Conservation (phyloP, 2,888 invertebrate genomes). For the Dynastes tityus region DNA sequence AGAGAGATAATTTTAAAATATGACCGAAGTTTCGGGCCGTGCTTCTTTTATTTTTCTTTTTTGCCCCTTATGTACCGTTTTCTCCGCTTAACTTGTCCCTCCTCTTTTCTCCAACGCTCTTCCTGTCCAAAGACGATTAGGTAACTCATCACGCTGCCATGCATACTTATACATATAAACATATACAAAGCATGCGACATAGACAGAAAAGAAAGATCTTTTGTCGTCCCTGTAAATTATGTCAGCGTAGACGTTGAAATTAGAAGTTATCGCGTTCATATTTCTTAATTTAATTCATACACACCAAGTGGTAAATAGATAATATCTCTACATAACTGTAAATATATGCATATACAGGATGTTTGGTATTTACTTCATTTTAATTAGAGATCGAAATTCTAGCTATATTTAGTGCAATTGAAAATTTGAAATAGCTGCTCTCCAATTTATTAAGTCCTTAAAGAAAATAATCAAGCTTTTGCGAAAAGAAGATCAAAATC, state of each 20-base stretch:
- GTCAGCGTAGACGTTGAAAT: constrained; percentile 43
- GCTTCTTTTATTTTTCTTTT: constrained; percentile 14
- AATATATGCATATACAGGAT: too few species aligned
- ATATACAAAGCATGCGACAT: constrained; percentile 2
- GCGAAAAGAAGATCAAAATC: too few species aligned
- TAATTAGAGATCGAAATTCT: too few species aligned
- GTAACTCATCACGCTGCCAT: constrained; percentile 21
- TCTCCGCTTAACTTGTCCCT: background rate
- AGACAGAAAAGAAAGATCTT: constrained; percentile 8
- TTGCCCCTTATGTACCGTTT: constrained; percentile 20
- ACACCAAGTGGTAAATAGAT: constrained; percentile 32
- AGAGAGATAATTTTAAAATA: constrained; percentile 49
- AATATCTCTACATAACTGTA: background rate
- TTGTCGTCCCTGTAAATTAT: constrained; percentile 46
- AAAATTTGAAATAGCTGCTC: too few species aligned
- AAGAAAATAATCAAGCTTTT: too few species aligned
- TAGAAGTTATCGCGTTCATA: constrained; percentile 48
- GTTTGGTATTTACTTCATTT: too few species aligned
- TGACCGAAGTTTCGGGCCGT: constrained; percentile 23
- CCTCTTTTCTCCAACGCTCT: constrained; percentile 16
- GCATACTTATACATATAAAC: constrained; percentile 11
- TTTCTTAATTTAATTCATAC: constrained; percentile 48
- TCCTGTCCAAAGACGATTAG: constrained; percentile 30
- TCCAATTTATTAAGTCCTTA: too few species aligned
- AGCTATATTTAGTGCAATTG: too few species aligned